Base-by-base conservation (phyloP, 2,797 vertebrate species). In the Botia kubotai region DNA sequence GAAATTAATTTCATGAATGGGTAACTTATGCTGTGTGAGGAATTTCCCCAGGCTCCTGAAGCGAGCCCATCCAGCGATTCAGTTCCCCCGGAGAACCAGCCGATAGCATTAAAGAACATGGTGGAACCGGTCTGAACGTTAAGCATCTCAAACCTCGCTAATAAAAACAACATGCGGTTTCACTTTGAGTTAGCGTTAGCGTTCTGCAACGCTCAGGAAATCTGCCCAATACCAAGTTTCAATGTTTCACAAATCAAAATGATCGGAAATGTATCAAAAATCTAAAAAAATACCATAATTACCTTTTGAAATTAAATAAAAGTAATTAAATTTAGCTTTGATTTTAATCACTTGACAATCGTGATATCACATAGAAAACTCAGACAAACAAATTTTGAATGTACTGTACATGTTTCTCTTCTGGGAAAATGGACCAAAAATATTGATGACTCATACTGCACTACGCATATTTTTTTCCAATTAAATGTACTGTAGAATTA, bases 1-100 rank as follows among this genome's bases (percentile, higher is more conserved):
- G 75, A 91, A 87, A 88, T 92, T 93, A 92, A 94, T 93, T 91
- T 94, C 87, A 90, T 89, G 90, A 92, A 87, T 83, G 84, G 81
- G 55, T 89, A 83, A 80, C 72, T 86, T 80, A 86, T 84, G 81
- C 79, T 70, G 75, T 72, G 66, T 76, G 79, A 83, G 83, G 86
- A 85, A 90, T 92, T 91, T 90, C 85, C 23, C 84, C 62, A 52
- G 69, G 63, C 77, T 79, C 74, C 62, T 14, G 63, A 81, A 75
- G 71, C 66, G 53, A 66, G 71, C 70, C 63, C 69, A 48, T 65
- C 80, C 60, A 26, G 63, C 65, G 77, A 72, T 76, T 79, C 17
- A 36, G 55, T 76, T 81, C 75, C 79, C 72, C 79, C 16, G 6
- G 72, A 81, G 86, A 66, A 85, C 80, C 33, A 80, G 75, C 52